Conservation (phyloP, 2,113 vertebrate genomes). For the Nannospalax galili region DNA sequence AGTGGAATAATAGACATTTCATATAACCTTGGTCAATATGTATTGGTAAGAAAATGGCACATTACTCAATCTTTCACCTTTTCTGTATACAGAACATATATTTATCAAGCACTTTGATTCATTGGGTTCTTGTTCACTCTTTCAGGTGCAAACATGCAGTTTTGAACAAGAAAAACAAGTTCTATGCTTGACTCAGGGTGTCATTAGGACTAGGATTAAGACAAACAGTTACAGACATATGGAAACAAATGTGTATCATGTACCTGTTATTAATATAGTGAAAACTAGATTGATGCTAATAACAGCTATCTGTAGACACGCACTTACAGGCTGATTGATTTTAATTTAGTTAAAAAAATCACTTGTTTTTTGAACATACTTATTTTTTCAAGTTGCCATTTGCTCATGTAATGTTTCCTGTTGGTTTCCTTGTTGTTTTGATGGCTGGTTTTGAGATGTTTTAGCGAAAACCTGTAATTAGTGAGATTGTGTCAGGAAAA, state of each 20-base stretch:
- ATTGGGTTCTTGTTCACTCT: not conserved
- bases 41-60: not conserved
- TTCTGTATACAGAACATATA: not conserved
- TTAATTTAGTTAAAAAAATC: not conserved
- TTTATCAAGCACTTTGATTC: not conserved
- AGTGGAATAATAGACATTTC: not conserved
- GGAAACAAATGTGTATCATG: not conserved
- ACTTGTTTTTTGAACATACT: not conserved
- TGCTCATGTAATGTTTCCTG: not conserved
- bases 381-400: not conserved
- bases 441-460: not conserved
- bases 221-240: not conserved
- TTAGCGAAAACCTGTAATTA: not conserved
- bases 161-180: not conserved
- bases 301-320: not conserved
- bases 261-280: not conserved
- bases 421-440: not conserved
- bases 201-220: not conserved
- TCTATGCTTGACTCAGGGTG: not conserved
- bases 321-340: not conserved
- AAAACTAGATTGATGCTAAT: not conserved
- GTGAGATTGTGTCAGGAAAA: not conserved
- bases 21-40: not conserved
- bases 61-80: not conserved
- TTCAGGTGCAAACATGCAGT: not conserved